Base-by-base conservation (phyloP, 2,797 vertebrate genomes). In the Eupleurogrammus muticus region DNA sequence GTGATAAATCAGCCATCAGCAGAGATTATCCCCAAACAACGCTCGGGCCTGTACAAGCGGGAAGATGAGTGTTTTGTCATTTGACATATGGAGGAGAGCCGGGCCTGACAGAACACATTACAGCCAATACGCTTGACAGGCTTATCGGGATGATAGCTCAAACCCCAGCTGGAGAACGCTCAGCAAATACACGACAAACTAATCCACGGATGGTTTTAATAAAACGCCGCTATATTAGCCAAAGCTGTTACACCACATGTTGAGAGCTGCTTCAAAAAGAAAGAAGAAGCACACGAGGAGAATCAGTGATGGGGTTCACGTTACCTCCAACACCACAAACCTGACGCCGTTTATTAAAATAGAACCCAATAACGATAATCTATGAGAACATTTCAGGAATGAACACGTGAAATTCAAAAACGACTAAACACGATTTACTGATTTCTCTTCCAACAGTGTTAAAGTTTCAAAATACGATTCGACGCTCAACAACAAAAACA, bases 71-170 rank as follows among this genome's bases (percentile, higher is more conserved):
- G 61, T 75, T 72, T 66, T 81, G 74, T 77, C 73, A 79, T 79
- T 34, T 82, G 65, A 86, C 87, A 89, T 88, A 84, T 77, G 84
- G 75, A 66, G 49, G 10, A 67, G 48, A 54, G 70, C 66, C 60
- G 60, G 36, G 54, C 65, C 55, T 71, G 66, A 74, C 51, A 77
- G 46, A 82, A 81, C 65, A 78, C 17, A 85, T 89, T 80, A 70
- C 47, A 79, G 62, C 50, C 85, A 81, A 82, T 76, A 88, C 80
- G 86, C 40, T 64, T 72, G 58, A 75, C 76, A 78, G 77, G 79
- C 19, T 79, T 75, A 83, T 81, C 67, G 44, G 51, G 36, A 68
- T 63, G 49, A 68, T 58, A 76, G 82, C 60, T 79, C 62, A 72
- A 88, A 88, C 86, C 77, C 74, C 16, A 32, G 54, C 40, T 74